Conservation (phyloP, 1,140 invertebrate genomes). For the Drosophila bifasciata region DNA sequence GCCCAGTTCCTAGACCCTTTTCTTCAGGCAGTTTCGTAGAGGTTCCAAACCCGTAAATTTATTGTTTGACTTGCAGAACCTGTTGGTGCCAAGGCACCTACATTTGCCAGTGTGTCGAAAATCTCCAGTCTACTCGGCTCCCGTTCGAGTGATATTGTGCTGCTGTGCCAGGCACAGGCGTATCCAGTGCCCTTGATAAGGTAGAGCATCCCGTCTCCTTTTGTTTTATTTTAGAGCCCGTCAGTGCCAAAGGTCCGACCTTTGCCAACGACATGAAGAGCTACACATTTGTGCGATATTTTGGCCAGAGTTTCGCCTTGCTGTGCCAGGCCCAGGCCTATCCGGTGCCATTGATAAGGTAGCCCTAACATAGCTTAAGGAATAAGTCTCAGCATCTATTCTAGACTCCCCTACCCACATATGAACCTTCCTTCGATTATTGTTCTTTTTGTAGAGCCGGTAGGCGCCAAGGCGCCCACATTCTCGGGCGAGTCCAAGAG, state of each 20-base stretch:
- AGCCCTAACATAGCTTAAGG: constrained; percentile 49
- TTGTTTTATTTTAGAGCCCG: constrained; percentile 83
- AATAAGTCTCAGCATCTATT: background rate
- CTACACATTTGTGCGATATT: constrained; percentile 86
- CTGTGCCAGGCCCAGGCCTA: constrained; percentile 91
- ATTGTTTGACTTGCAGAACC: constrained; percentile 86
- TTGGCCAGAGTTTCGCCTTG: constrained; percentile 87
- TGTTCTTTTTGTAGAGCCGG: constrained; percentile 86
- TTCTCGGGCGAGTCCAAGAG: constrained; percentile 87
- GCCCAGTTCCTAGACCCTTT: background rate
- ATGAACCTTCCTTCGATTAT: background rate
- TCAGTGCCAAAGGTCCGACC: constrained; percentile 89
- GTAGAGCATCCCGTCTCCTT: constrained; percentile 84
- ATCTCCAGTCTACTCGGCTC: constrained; percentile 85
- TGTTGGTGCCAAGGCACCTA: constrained; percentile 89
- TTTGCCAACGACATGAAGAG: constrained; percentile 88
- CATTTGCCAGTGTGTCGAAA: constrained; percentile 87
- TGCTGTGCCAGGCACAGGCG: constrained; percentile 90
- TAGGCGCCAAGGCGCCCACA: constrained; percentile 88
- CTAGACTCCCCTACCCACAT: background rate
- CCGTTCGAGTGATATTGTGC: constrained; percentile 85
- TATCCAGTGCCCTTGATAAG: constrained; percentile 88
- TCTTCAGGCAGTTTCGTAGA: constrained; percentile 55
- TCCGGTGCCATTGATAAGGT: constrained; percentile 88
- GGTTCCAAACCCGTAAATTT: background rate